Evolutionary conservation across 2,797 vertebrate genomes (phyloP).

Genomic region (Antrozous pallidus): DNA sequence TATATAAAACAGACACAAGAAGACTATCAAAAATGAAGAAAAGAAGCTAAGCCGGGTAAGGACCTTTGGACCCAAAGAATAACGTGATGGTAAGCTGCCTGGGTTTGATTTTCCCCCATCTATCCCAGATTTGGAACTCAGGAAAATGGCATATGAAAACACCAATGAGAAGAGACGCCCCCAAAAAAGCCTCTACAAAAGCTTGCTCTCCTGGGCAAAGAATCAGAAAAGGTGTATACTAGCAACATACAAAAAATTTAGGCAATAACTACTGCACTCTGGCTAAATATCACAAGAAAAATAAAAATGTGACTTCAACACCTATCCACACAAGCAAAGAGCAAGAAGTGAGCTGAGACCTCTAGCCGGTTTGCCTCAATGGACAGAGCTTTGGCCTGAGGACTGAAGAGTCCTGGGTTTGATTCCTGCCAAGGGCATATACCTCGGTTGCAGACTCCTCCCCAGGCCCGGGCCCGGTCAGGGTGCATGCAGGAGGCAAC

Average conservation of each 20-base stretch:
- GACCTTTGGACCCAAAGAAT: not conserved
- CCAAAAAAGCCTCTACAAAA: not conserved
- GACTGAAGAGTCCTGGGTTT: too few species aligned
- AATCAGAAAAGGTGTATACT: not conserved
- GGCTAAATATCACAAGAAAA: not conserved
- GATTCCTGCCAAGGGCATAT: too few species aligned
- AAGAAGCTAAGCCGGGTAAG: not conserved
- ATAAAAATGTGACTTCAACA: not conserved
- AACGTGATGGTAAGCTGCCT: not conserved
- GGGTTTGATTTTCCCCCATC: not conserved
- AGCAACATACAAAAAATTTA: not conserved
- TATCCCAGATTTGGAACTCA: not conserved
- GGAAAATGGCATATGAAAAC: not conserved
- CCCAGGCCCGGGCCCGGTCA: too few species aligned
- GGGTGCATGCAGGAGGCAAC: too few species aligned
- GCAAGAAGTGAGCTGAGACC: not conserved
- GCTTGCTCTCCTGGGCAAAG: not conserved
- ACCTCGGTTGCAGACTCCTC: too few species aligned
- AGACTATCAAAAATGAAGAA: not conserved
- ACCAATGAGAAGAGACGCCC: not conserved
- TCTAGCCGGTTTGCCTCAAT: too few species aligned
- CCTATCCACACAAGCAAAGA: not conserved
- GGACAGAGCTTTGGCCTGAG: too few species aligned
- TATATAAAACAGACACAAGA: not conserved
- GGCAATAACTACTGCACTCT: not conserved